These are phyloP conservation scores for Drosophila orosa DNA, from an alignment of 1,140 invertebrate species.

Conservation along the genomic window DNA sequence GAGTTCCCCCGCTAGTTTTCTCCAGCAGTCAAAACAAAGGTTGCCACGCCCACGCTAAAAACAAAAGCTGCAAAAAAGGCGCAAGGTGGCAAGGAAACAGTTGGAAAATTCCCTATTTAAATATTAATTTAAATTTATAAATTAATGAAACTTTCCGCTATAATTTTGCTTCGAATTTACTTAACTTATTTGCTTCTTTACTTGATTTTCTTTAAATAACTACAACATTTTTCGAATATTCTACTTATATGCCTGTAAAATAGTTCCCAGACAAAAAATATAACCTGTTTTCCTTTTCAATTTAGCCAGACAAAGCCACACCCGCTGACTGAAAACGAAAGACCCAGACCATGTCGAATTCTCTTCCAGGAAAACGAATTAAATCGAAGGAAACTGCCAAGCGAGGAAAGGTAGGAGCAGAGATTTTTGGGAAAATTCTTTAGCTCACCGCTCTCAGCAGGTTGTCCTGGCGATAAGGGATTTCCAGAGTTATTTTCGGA, in stretches of 20 bases:
- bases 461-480: constrained; percentile 31
- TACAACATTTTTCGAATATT: neutral
- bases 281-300: constrained; percentile 16
- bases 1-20: constrained; percentile 29
- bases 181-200: neutral
- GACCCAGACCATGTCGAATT: constrained; percentile 24
- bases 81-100: neutral
- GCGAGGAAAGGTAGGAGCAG: neutral
- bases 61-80: neutral
- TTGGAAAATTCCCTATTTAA: neutral
- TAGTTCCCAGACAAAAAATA: neutral
- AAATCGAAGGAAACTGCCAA: constrained; percentile 13
- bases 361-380: constrained; percentile 28
- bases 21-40: constrained; percentile 37
- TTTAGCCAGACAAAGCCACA: constrained; percentile 15
- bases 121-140: neutral
- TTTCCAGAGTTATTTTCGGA: constrained; percentile 1
- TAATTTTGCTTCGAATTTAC: neutral
- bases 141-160: accelerated
- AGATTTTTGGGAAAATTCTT: constrained; percentile 14
- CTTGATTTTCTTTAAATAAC: neutral
- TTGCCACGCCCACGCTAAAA: constrained; percentile 33
- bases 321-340: neutral
- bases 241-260: neutral
- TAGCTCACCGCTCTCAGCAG: constrained; percentile 12